Evolutionary conservation across 2,113 vertebrate species (phyloP), one percentile per base, ranked within the genome.

Genomic region (Anser brachyrhynchus): DNA sequence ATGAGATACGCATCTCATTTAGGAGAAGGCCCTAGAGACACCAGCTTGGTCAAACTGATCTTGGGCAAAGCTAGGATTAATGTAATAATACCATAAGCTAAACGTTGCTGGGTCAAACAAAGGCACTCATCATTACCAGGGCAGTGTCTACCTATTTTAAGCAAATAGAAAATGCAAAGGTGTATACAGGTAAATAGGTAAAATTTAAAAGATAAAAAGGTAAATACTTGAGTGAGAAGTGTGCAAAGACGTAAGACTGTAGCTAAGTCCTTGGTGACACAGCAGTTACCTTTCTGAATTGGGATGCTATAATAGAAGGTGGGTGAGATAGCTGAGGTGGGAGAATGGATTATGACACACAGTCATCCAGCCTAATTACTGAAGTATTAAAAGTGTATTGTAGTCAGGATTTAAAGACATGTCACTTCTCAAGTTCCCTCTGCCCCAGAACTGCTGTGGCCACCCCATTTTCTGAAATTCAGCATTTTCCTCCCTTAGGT

Each of bases 1-100:
- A 95, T 64, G 76, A 74, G 82, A 51, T 92, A 67, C 71, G 74
- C 85, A 90, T 94, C 89, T 94, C 49, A 91, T 77, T 94, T 87
- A 77, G 44, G 12, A 78, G 41, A 79, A 61, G 2, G 2, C 81
- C 46, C 58, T 49, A 22, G 66, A 82, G 46, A 79, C 37, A 44
- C 16, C 8, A 39, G 8, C 29, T n/a, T 89, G 76, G 67, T 33
- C 57, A 74, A 43, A 84, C 5, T 66, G 33, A 57, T 57, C 22
- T 57, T 61, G 39, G 31, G 11, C 14, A 69, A 39, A 88, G 2
- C 11, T 73, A 7, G 10, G 20, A 52, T 11, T 41, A 66, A 43
- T 41, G 33, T 21, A 75, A 35, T 35, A 55, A 46, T n/a, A 22
- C 25, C 23, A 6, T 57, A 35, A 59, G 0, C 3, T 77, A 71